Evolutionary conservation across 2,888 invertebrate genomes (phyloP), one percentile per base, ranked within the genome.

Genomic region (Loripinus fragilis): DNA sequence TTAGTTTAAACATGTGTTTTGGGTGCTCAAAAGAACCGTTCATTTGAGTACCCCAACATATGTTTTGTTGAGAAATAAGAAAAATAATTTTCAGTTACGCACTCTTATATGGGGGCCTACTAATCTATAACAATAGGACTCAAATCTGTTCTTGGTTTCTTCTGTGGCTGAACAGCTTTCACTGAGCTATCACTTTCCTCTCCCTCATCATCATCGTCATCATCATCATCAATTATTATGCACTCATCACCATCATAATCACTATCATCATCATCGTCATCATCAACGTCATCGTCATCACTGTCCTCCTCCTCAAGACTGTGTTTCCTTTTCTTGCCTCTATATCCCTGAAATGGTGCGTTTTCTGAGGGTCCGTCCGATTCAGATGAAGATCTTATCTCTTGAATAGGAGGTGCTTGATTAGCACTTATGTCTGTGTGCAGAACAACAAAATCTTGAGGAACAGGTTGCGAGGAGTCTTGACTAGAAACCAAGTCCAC

Each of bases 271-370:
- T 65, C 71, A 33, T 71, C 71, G 10, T 69, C 79, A 66, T 41
- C 66, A 41, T 73, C 78, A 33, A 77, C 75, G 55, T 76, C 65
- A 50, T 76, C 70, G 30, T 75, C 67, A 28, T 80, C 80, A 80
- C 71, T 68, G 48, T 84, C 77, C 50, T 76, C 79, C 30, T 81
- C 85, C 50, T 86, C 84, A 12, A 78, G 74, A 73, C 83, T 83
- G 72, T 86, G 87, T 74, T 85, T 85, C 17, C 87, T 79, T 75
- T 87, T 87, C 10, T 71, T 67, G 23, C 86, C 84, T n/a, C 84
- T 42, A 23, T 71, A 71, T 48, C 52, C 65, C 70, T 76, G 78
- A 64, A 83, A 83, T 50, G 80, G 80, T 41, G 79, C 69, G 28
- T 78, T 60, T n/a, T 70, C 83, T 17, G 72, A 70, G 10, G 76